Base-by-base conservation (phyloP, 2,888 invertebrate genomes). In the Stenodema calcarata region DNA sequence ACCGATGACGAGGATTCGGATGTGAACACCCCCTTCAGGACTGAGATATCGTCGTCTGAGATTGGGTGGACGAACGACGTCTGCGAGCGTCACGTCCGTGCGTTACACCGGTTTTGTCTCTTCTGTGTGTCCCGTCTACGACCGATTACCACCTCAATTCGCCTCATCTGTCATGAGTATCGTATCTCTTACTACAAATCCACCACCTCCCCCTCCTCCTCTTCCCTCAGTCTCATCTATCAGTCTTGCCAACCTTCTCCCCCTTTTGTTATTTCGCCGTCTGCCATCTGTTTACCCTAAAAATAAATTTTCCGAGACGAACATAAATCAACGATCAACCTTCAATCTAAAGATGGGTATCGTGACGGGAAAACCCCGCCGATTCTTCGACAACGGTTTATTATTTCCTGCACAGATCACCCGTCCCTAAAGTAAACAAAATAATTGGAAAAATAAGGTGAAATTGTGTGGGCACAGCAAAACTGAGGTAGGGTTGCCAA, bases 1-100 rank as follows among this genome's bases (percentile, higher is more conserved):
- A 73, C 35, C 41, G 73, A 73, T 73, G 73, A 73, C 73, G 73
- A 73, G 16, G 30, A 73, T 73, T 73, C 73, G 73, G 73, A 54
- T 54, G 18, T n/a, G 54, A 11, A 7, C 30, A 30, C 62, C 1
- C 23, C 62, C 6, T 62, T 11, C 6, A 14, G 50, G 50, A 50
- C 50, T 50, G 50, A 50, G 50, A 50, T 50, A 50, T 50, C 50
- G 50, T 23, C 12, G 62, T 6, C 62, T 62, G 62, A 62, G 62
- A 62, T 62, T 62, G 62, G 62, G 23, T 18, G 62, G n/a, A n/a
- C 50, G 50, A 50, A 23, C 62, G 27, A 18, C 62, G n/a, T 23
- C 23, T 23, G 62, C 35, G 35, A 7, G 62, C 12, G 23, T 62
- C 62, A 62, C 23, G 62, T 62, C 23, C 18, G 62, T 62, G 11